Conservation (phyloP, 2,113 vertebrate genomes). For the Anhinga anhinga region DNA sequence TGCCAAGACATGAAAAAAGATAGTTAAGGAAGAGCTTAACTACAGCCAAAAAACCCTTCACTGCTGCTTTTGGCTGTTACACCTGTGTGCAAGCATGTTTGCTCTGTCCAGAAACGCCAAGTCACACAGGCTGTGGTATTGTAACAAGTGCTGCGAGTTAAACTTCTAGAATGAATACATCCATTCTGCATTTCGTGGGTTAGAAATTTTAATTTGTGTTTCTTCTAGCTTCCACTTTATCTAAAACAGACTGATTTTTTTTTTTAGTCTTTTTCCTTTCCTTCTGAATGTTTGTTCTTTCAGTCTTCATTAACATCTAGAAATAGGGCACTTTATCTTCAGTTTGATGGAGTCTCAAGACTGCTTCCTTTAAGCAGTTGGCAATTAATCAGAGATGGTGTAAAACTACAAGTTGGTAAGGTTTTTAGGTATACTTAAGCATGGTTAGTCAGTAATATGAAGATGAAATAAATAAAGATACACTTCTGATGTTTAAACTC, state of each 20-base stretch:
- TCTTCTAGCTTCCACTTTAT: background rate
- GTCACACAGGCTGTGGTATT: background rate
- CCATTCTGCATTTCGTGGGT: background rate
- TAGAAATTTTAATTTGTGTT: background rate
- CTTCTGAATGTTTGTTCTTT: background rate
- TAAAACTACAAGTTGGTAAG: background rate
- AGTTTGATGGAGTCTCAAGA: background rate
- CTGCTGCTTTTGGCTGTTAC: background rate
- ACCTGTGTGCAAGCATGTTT: background rate
- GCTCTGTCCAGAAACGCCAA: background rate
- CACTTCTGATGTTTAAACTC: background rate
- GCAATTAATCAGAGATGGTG: background rate
- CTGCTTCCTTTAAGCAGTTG: background rate
- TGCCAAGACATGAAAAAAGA: background rate
- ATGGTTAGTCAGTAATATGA: background rate
- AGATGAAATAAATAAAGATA: background rate
- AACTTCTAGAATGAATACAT: background rate
- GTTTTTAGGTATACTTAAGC: background rate
- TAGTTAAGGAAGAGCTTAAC: background rate
- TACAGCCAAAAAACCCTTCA: background rate
- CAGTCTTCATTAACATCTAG: background rate
- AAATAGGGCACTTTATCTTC: background rate
- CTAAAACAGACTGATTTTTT: background rate
- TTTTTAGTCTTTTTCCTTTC: background rate
- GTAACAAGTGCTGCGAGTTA: background rate